Evolutionary conservation across 2,113 vertebrate genomes (phyloP).

Genomic region (Chelonoidis abingdonii): DNA sequence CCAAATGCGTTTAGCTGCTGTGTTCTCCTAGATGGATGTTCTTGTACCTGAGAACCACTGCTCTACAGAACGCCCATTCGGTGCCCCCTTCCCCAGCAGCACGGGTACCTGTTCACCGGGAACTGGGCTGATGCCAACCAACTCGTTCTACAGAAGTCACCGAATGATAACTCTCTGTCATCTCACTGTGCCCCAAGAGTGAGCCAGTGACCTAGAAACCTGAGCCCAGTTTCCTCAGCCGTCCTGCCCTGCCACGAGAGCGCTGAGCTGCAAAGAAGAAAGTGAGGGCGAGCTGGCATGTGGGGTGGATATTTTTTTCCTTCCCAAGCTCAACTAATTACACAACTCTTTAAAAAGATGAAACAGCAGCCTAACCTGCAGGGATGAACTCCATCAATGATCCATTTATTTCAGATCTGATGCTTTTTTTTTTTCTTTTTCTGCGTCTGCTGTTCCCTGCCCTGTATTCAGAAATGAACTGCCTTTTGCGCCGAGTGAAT

Average conservation of each 20-base stretch:
- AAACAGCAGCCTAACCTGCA: slow-evolving; percentile 45
- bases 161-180: not conserved
- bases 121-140: not conserved
- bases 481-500: not conserved
- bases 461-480: not conserved
- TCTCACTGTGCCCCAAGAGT: not conserved
- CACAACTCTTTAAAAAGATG: slow-evolving; percentile 20
- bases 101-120: not conserved
- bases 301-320: not conserved
- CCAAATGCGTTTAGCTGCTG: accelerated
- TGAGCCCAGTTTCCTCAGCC: not conserved
- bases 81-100: not conserved
- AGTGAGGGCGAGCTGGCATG: not conserved
- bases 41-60: not conserved
- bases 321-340: slow-evolving; percentile 6
- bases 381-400: slow-evolving; percentile 55
- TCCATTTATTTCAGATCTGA: slow-evolving; percentile 66
- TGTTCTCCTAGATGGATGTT: not conserved
- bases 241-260: not conserved
- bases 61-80: not conserved
- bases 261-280: not conserved
- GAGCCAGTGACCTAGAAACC: not conserved
- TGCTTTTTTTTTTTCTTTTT: not conserved
- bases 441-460: not conserved
- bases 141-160: not conserved